A percentile compares a stretch with the other conserved stretches of the same genome.
phyloP scores from a whole-genome alignment of 2,797 vertebrate species.

The Pseudochirops cupreus region DNA sequence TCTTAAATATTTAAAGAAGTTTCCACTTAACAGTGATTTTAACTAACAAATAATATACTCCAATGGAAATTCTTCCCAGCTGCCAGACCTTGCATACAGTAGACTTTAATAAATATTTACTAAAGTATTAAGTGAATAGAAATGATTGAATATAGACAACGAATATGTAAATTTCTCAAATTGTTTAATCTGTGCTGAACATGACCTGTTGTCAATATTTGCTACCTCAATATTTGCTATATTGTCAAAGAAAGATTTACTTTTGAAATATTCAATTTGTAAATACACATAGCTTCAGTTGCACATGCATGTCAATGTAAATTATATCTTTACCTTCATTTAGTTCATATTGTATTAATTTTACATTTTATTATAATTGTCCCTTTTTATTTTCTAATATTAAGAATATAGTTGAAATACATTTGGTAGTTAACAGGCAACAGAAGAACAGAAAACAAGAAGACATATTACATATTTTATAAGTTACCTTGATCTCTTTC shows the following conservation, averaged over 20 bases:
- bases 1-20: neutral
- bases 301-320: neutral
- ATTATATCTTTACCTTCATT: neutral
- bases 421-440: neutral
- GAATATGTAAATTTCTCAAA: neutral
- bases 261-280: neutral
- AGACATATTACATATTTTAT: neutral
- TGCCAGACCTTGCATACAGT: neutral
- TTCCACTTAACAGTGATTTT: neutral
- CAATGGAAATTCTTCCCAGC: neutral
- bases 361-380: neutral
- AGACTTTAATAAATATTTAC: conserved; percentile 2
- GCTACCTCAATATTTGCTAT: neutral
- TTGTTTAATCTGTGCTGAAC: neutral
- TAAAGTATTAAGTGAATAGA: neutral
- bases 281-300: neutral
- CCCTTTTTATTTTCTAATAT: neutral
- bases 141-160: neutral
- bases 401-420: neutral
- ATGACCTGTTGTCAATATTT: neutral
- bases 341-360: neutral
- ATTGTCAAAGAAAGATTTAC: neutral
- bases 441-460: neutral
- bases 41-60: neutral
- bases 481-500: neutral